These are phyloP conservation scores for Leucoraja erinaceus DNA, from an alignment of 2,113 vertebrate species.

Conservation along the genomic window DNA sequence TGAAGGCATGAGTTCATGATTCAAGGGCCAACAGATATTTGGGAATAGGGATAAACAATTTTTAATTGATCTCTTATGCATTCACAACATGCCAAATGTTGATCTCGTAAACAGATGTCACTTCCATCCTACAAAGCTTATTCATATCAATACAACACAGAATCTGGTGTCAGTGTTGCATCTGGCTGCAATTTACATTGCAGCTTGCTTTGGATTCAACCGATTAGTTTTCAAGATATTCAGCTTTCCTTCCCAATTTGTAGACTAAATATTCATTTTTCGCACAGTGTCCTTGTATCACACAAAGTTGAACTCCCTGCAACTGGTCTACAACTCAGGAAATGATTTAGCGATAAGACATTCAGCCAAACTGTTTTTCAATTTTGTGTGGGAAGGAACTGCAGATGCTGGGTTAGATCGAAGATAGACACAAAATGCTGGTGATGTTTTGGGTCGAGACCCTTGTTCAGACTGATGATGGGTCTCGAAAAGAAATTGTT, in stretches of 20 bases:
- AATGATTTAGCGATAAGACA: background rate
- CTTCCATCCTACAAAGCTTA: background rate
- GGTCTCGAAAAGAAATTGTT: too few species aligned
- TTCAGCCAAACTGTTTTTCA: background rate
- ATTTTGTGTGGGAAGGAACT: background rate
- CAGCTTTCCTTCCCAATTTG: background rate
- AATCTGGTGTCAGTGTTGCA: background rate
- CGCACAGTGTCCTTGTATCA: background rate
- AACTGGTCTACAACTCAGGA: background rate
- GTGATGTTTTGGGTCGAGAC: too few species aligned
- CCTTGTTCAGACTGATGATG: too few species aligned
- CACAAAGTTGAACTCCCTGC: background rate
- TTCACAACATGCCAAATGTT: background rate
- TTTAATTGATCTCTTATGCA: background rate
- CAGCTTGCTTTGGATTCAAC: background rate
- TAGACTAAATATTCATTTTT: background rate
- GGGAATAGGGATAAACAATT: background rate
- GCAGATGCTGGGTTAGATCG: too few species aligned
- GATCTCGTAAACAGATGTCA: background rate
- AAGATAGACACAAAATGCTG: too few species aligned
- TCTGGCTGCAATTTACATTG: background rate
- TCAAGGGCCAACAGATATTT: background rate
- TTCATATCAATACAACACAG: background rate
- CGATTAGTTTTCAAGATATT: background rate
- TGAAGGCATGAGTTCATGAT: background rate